Evolutionary conservation across 2,888 invertebrate genomes (phyloP), one percentile per base, ranked within the genome.

Genomic region (Sacculina carcini): DNA sequence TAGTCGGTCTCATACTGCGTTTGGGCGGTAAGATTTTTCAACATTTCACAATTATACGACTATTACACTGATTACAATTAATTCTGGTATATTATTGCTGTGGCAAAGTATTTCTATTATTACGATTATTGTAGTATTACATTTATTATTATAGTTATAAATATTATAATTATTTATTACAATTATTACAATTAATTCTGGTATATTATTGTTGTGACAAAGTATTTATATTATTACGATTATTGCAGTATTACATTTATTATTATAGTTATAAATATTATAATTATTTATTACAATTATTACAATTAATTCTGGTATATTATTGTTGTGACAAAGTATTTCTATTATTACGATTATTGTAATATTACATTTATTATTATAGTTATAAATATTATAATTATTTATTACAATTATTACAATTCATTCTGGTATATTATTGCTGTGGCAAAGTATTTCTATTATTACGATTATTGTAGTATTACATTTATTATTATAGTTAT

Each of bases 1-100:
- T 67, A 32, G 62, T 70, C 2, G 73, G 73, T 0, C 57, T 70
- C 28, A 57, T 67, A 42, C 58, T 73, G 29, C 62, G 77, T 24
- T 48, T 56, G 10, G 42, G 52, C 3, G 54, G 55, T 55, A n/a
- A 54, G 10, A 14, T 36, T 5, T n/a, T 3, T 16, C 16, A 12
- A 36, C 34, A 14, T 36, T 5, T n/a, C 34, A 12, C n/a, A 12
- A 7, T n/a, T 14, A 32, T 32, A n/a, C n/a, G 32, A 9, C 14
- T n/a, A 10, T 21, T 19, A 2, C 7, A 3, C 9, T 7, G 6
- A 7, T 2, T 21, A 10, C 21, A 38, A 38, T 21, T 38, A 38
- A 19, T 12, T 10, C 10, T 38, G n/a, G n/a, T n/a, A n/a, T n/a
- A n/a, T n/a, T n/a, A n/a, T n/a, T n/a, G n/a, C n/a, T n/a, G n/a